These are phyloP conservation scores for Arion vulgaris DNA, from an alignment of 1,140 invertebrate genomes.

Conservation along the genomic window DNA sequence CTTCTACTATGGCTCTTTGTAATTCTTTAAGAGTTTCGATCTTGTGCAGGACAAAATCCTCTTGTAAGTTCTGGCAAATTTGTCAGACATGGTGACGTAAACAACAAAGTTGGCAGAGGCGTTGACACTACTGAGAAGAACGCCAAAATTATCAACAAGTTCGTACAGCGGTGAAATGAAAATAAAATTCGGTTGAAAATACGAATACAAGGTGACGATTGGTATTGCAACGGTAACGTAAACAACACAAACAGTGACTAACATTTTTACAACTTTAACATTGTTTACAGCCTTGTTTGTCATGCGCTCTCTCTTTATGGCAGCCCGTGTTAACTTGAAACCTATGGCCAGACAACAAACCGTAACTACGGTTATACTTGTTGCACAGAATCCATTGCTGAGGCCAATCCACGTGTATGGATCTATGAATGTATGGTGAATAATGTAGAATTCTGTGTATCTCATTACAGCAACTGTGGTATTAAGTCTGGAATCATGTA, in stretches of 20 bases:
- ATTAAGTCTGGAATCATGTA: neutral
- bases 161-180: neutral
- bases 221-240: conserved; percentile 7
- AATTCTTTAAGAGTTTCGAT: too few species aligned
- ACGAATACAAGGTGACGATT: neutral
- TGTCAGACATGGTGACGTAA: conserved; percentile 16
- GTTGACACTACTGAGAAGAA: neutral
- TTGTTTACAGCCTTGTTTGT: neutral
- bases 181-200: neutral
- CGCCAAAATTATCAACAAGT: neutral
- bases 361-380: neutral
- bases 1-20: too few species aligned
- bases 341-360: conserved; percentile 6
- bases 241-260: neutral
- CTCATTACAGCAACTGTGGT: neutral
- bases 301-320: neutral
- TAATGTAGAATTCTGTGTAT: neutral
- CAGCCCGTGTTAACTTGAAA: neutral
- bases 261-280: conserved; percentile 20
- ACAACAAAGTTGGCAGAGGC: conserved; percentile 9
- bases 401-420: neutral
- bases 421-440: neutral
- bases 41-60: neutral
- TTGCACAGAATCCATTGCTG: neutral
- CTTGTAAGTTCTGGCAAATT: conserved; percentile 25